Evolutionary conservation across 2,888 invertebrate genomes (phyloP).

Genomic region (Drosophila peninsularis): DNA sequence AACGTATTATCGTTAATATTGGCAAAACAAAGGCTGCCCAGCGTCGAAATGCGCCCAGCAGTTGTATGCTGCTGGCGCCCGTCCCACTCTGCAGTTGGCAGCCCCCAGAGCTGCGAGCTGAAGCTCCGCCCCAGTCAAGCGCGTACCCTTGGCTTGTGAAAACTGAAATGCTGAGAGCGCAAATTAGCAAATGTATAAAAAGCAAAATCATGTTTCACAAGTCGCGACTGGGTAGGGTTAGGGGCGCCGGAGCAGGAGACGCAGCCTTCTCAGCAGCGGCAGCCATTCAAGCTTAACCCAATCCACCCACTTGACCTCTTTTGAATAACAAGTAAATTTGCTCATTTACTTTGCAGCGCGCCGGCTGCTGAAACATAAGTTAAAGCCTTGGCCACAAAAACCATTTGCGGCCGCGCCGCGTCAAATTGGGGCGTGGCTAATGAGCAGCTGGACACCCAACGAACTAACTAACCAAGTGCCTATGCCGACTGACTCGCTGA

Average conservation of each 20-base stretch:
- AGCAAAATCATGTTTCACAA: conserved; percentile 78
- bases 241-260: neutral
- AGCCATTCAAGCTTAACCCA: conserved; percentile 23
- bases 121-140: neutral
- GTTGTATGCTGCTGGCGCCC: conserved; percentile 18
- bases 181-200: conserved; percentile 76
- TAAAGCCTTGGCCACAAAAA: conserved; percentile 49
- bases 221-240: conserved; percentile 44
- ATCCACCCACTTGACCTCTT: conserved; percentile 75
- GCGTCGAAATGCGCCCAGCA: conserved; percentile 12
- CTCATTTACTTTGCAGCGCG: conserved; percentile 59
- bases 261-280: neutral
- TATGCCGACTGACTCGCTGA: conserved; percentile 3
- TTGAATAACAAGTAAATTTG: conserved; percentile 72
- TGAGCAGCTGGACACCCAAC: conserved; percentile 43
- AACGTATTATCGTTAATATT: conserved; percentile 38
- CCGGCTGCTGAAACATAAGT: conserved; percentile 49
- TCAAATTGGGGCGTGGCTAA: conserved; percentile 44
- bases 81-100: conserved; percentile 11
- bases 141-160: conserved; percentile 41
- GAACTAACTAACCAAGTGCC: conserved; percentile 14
- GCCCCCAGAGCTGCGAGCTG: neutral
- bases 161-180: conserved; percentile 70
- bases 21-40: conserved; percentile 38
- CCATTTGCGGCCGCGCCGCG: conserved; percentile 3